Evolutionary conservation across 2,888 invertebrate species (phyloP), one percentile per base, ranked within the genome.

Genomic region (Trissolcus japonicus): DNA sequence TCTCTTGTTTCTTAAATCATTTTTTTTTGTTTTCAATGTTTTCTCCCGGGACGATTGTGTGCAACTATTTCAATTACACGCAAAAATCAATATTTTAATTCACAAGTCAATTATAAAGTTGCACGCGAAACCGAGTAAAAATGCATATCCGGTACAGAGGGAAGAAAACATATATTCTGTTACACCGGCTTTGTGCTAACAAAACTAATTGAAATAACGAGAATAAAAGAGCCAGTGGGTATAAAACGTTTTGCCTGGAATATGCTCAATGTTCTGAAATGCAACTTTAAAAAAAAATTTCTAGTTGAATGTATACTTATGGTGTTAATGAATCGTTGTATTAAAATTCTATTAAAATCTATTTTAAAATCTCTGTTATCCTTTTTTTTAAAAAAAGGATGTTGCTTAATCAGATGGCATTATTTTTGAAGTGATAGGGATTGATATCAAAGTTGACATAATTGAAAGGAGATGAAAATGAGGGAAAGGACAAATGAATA

Each of bases 121-220:
- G 6, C 51, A 57, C 41, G 25, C 29, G 50, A 40, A 61, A 69
- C 13, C 0, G 29, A 7, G 29, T 29, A 25, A 51, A 62, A 71
- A 56, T 43, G 21, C 50, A 35, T n/a, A 46, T 54, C 25, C 55
- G 4, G 13, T 54, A 46, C 9, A n/a, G n/a, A n/a, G n/a, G 53
- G 4, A 41, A 21, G 53, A 46, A 60, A 17, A 50, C 25, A 7
- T 7, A 41, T 60, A 55, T 61, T 69, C 55, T 43, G 48, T 69
- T 69, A 48, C 61, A 55, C 53, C 16, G 53, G 13, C 63, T 43
- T 71, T 53, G 29, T 35, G 9, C 46, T 57, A 63, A 63, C 53
- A 63, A 71, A 71, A 43, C 71, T 71, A 71, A 62, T 71, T 71
- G 71, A 57, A 63, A 71, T 63, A 71, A 71, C 71, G 71, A 71